Base-by-base conservation (phyloP, 1,140 invertebrate species). In the Drosophila kepulauana region DNA sequence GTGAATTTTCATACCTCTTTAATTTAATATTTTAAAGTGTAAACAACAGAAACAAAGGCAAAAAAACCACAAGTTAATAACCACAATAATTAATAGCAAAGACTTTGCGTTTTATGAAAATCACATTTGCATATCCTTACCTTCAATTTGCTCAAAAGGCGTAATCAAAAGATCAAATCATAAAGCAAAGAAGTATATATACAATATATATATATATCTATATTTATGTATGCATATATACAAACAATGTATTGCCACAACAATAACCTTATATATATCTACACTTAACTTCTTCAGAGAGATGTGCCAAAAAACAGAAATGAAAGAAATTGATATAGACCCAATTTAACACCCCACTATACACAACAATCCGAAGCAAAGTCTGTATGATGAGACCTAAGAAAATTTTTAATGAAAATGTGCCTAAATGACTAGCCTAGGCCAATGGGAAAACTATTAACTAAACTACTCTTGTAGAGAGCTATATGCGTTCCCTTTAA, bases 1-100 rank as follows among this genome's bases (percentile, higher is more conserved):
- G 84, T 88, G 70, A 87, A 87, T 87, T 88, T 78, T 74, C 84
- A 88, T 84, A 89, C 84, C 84, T 87, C 82, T 74, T 88, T 87
- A 87, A 88, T 79, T 79, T 87, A 87, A 79, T 77, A 49, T 68
- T 61, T 72, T 68, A 68, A 63, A 82, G 54, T 45, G 59, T 62
- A 74, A 73, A 74, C 63, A 74, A 72, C 33, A 65, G 35, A n/a
- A 43, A 66, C 46, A n/a, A 67, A 43, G 10, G 33, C 10, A 8
- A 46, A 16, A 59, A 28, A 51, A 71, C 48, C 52, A 74, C 52
- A 69, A 61, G 70, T 51, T 48, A 61, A 71, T 72, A 58, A 75
- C 35, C 35, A 74, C 28, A 65, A 75, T 25, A 38, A 41, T 30
- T 28, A 57, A 71, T 46, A 25, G 54, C 63, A 59, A 25, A 13